A percentile compares a stretch with the other conserved stretches of the same genome.
These are phyloP conservation scores for Syngnathus acus DNA, from an alignment of 2,797 vertebrate species.

Conservation along the genomic window DNA sequence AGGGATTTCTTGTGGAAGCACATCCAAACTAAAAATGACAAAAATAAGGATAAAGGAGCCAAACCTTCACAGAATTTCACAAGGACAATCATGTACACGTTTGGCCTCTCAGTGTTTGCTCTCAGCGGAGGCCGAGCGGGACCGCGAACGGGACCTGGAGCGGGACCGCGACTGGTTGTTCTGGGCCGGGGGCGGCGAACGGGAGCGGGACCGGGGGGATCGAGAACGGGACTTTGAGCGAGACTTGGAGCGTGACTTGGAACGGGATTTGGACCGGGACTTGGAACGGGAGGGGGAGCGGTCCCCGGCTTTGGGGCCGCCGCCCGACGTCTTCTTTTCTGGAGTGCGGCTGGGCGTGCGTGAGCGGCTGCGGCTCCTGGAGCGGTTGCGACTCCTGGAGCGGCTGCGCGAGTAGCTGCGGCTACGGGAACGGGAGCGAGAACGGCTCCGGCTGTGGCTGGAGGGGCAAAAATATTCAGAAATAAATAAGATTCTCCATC, in stretches of 20 bases:
- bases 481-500: background rate
- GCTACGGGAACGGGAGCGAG: slow-evolving; percentile 72
- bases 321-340: slow-evolving; percentile 74
- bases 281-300: slow-evolving; percentile 72
- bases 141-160: slow-evolving; percentile 48
- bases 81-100: background rate
- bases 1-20: slow-evolving; percentile 12
- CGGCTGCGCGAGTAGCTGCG: slow-evolving; percentile 55
- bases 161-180: slow-evolving; percentile 67
- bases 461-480: background rate
- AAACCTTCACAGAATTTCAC: slow-evolving; percentile 21
- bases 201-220: slow-evolving; percentile 53
- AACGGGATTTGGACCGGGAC: slow-evolving; percentile 80
- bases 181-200: slow-evolving; percentile 33
- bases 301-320: slow-evolving; percentile 41
- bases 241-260: slow-evolving; percentile 63
- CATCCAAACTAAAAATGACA: slow-evolving; percentile 4
- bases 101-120: slow-evolving; percentile 47
- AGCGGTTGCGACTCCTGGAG: slow-evolving; percentile 59
- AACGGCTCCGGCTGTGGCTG: slow-evolving; percentile 75
- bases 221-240: slow-evolving; percentile 63
- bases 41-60: slow-evolving; percentile 11
- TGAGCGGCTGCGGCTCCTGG: slow-evolving; percentile 56
- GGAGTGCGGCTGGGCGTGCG: slow-evolving; percentile 80
- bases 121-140: slow-evolving; percentile 60